Evolutionary conservation across 2,888 invertebrate genomes (phyloP), one percentile per base, ranked within the genome.

Genomic region (Strigamia transsilvanica): DNA sequence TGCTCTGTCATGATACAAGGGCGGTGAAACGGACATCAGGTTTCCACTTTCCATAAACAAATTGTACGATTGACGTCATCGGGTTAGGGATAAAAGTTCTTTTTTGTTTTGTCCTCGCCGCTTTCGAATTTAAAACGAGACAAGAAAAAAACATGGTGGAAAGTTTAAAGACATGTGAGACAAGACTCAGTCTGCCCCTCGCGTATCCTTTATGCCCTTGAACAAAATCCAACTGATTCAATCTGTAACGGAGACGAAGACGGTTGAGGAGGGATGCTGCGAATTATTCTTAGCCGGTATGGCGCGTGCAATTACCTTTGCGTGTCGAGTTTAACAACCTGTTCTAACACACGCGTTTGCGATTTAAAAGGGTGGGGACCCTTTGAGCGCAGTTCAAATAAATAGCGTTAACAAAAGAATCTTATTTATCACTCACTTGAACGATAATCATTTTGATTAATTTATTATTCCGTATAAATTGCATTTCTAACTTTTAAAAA

Each of bases 291-390:
- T 61, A 61, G 61, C 61, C 61, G 23, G 61, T 61, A 61, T 61
- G 61, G 61, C 61, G 61, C 61, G 61, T 61, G 61, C 61, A 23
- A 61, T 61, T 61, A 61, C 61, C 61, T 61, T 61, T 61, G 18
- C 61, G 61, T 61, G 61, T 18, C 61, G 61, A 61, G 61, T 61
- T 61, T 61, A 61, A 61, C 61, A 61, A 61, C 61, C 61, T 61
- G 61, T 61, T 61, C 61, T 61, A 61, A 21, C 1, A 23, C 61
- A 61, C 61, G 61, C 18, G 61, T 61, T n/a, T 21, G 61, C 6
- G 61, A 61, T 61, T 61, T 61, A 61, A 61, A 23, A 61, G 61
- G 61, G 6, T 23, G 61, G 61, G 61, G 61, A 61, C 61, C 61
- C 61, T 21, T 61, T 61, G 12, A 23, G 61, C 10, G 61, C 21